Evolutionary conservation across 2,888 invertebrate species (phyloP).

Genomic region (Brassicogethes aeneus): DNA sequence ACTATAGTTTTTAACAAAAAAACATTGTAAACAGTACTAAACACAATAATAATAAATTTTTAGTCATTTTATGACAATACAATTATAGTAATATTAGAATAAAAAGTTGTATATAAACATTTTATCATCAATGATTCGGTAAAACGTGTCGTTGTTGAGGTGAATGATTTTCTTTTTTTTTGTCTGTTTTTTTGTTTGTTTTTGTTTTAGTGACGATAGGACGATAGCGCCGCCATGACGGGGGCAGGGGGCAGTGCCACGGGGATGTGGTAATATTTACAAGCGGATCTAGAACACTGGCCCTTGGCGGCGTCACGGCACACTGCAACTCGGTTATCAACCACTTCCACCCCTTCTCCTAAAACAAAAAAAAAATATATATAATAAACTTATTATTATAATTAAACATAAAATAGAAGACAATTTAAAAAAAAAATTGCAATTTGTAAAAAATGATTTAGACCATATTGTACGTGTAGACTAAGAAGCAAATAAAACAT

Average conservation of each 20-base stretch:
- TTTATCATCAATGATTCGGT: conserved; percentile 33
- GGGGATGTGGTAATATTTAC: conserved; percentile 97
- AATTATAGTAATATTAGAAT: conserved; percentile 32
- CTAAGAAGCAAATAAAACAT: too few species aligned
- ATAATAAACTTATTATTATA: too few species aligned
- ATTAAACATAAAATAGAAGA: too few species aligned
- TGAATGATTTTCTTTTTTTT: conserved; percentile 3
- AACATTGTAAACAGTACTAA: conserved; percentile 20
- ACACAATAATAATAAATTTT: conserved; percentile 31
- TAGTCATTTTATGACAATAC: conserved; percentile 40
- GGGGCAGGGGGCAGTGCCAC: conserved; percentile 79
- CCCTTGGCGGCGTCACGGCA: conserved; percentile 94
- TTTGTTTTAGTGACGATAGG: conserved; percentile 41
- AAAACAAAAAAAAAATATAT: conserved; percentile 39
- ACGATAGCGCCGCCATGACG: conserved; percentile 55
- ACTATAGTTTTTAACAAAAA: conserved; percentile 13
- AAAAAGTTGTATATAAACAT: conserved; percentile 40
- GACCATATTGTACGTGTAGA: too few species aligned
- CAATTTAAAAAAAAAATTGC: too few species aligned
- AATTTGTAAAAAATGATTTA: too few species aligned
- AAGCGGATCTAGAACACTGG: conserved; percentile 85
- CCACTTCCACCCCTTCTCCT: conserved; percentile 93
- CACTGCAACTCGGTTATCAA: conserved; percentile 91
- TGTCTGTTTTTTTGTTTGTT: conserved; percentile 4
- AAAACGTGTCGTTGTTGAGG: conserved; percentile 10